Evolutionary conservation across 2,888 invertebrate genomes (phyloP).

Genomic region (Sussaba pulchella): DNA sequence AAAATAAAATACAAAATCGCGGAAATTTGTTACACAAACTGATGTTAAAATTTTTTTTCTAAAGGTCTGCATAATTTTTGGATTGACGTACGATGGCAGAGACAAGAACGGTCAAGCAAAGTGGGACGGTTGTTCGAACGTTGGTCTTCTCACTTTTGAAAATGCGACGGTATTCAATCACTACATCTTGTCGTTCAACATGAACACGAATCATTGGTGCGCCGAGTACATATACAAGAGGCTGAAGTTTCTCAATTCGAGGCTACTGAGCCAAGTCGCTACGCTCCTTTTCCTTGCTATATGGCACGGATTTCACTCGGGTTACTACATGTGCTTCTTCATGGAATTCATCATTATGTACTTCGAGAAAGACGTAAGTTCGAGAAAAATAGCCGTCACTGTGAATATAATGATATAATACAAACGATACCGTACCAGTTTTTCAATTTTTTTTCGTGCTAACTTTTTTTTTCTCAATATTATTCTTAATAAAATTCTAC

Average conservation of each 20-base stretch:
- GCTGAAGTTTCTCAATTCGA: conserved; percentile 92
- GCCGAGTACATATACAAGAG: conserved; percentile 97
- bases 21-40: too few relatives aligned
- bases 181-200: conserved; percentile 96
- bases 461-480: too few relatives aligned
- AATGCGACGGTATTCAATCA: conserved; percentile 93
- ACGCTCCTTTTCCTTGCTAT: conserved; percentile 95
- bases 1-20: background rate
- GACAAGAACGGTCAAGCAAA: conserved; percentile 86
- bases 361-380: conserved; percentile 92
- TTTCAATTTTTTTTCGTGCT: too few relatives aligned
- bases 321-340: conserved; percentile 97
- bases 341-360: conserved; percentile 95
- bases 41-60: conserved; percentile 27
- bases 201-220: conserved; percentile 98
- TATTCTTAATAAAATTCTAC: too few relatives aligned
- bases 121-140: conserved; percentile 97
- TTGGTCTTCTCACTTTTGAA: conserved; percentile 93
- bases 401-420: background rate
- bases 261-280: conserved; percentile 90
- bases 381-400: background rate
- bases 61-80: conserved; percentile 86
- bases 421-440: too few relatives aligned
- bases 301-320: conserved; percentile 98
- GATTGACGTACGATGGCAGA: conserved; percentile 93